These are phyloP conservation scores for Sebastes diploproa DNA, from an alignment of 2,797 vertebrate genomes.

Conservation along the genomic window DNA sequence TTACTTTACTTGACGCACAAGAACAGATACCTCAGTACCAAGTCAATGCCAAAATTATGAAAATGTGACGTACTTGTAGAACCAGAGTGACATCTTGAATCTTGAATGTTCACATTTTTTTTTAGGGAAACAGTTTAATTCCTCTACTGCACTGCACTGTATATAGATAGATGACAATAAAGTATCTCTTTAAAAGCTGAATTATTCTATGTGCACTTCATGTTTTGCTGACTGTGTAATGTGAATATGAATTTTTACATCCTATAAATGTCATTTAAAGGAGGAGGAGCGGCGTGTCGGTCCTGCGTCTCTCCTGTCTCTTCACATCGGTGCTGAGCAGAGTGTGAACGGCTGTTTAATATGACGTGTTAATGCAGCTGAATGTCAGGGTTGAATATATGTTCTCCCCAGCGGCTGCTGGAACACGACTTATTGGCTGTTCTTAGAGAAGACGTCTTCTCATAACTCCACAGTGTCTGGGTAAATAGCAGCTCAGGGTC, in stretches of 20 bases:
- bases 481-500: conserved; percentile 19
- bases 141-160: neutral
- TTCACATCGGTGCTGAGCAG: conserved; percentile 23
- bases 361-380: conserved; percentile 47
- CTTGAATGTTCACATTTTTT: neutral
- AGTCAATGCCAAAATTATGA: too few species aligned
- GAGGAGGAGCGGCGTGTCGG: neutral
- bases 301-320: conserved; percentile 3
- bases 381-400: conserved; percentile 40
- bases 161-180: neutral
- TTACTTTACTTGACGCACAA: too few species aligned
- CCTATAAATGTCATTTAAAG: neutral
- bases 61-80: too few species aligned
- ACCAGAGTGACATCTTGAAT: neutral
- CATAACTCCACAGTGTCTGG: conserved; percentile 24
- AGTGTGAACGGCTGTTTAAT: conserved; percentile 43
- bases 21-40: too few species aligned
- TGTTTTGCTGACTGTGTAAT: neutral
- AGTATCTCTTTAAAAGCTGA: neutral
- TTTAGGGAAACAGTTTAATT: neutral
- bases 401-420: neutral
- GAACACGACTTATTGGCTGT: conserved; percentile 22
- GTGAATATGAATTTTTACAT: neutral
- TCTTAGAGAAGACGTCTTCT: conserved; percentile 13
- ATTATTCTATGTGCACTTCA: neutral